Conservation (phyloP, 2,113 vertebrate genomes). For the Mohoua ochrocephala region DNA sequence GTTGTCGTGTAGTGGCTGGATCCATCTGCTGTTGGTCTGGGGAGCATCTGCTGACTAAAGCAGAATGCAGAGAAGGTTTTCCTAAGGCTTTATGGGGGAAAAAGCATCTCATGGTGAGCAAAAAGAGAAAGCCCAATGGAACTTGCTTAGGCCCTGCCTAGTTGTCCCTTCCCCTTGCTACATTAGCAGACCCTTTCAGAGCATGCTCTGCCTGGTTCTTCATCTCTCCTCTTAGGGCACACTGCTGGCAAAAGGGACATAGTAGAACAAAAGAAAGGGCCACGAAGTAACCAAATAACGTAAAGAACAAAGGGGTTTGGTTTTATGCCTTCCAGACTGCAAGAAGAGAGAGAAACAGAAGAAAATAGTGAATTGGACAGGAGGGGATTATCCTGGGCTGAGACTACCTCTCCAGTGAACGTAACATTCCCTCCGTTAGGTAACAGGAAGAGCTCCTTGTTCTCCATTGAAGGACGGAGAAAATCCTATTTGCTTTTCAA, state of each 20-base stretch:
- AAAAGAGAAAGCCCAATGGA: background rate
- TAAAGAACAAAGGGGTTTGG: background rate
- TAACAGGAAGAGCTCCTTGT: background rate
- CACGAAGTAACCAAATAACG: background rate
- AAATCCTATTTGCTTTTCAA: background rate
- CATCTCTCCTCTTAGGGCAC: background rate
- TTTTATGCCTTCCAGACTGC: background rate
- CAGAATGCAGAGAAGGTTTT: background rate
- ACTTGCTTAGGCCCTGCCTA: background rate
- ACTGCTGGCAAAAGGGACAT: background rate
- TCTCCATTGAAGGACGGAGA: background rate
- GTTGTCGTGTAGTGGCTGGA: fast-evolving
- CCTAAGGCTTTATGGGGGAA: background rate
- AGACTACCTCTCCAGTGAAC: background rate
- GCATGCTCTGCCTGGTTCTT: background rate
- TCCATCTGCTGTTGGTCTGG: background rate
- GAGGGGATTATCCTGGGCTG: background rate
- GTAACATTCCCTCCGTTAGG: background rate
- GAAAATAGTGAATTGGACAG: background rate
- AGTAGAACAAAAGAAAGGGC: background rate
- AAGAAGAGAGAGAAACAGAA: background rate
- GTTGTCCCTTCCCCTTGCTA: background rate
- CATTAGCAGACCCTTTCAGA: background rate
- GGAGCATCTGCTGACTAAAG: background rate
- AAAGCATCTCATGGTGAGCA: background rate